Conservation (phyloP, 2,888 invertebrate species). For the Zygaena filipendulae region DNA sequence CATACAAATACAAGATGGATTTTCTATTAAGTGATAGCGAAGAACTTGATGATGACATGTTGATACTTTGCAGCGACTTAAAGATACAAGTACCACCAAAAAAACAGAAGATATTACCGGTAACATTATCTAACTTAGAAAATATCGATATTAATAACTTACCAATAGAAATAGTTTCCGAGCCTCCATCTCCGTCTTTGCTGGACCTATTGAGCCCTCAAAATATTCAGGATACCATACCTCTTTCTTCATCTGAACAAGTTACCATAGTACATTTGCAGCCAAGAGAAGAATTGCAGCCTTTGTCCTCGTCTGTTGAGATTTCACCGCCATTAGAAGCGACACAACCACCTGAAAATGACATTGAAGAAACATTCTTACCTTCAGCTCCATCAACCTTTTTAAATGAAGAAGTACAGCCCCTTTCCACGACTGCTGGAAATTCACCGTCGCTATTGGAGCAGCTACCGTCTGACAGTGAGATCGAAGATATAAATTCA, state of each 20-base stretch:
- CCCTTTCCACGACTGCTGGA: constrained; percentile 3
- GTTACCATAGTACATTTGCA: too few relatives aligned
- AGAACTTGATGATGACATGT: constrained; percentile 8
- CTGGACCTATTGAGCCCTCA: too few relatives aligned
- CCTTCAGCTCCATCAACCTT: too few relatives aligned
- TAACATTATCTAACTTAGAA: constrained; percentile 6
- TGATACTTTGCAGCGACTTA: constrained; percentile 6
- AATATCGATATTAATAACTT: constrained; percentile 8
- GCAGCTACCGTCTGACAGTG: constrained; percentile 7
- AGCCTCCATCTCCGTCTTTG: too few relatives aligned
- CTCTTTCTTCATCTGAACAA: too few relatives aligned
- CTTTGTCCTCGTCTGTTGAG: too few relatives aligned
- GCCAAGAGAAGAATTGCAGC: too few relatives aligned
- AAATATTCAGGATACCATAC: too few relatives aligned
- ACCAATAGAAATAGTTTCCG: constrained; percentile 8
- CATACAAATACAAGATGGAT: constrained; percentile 6
- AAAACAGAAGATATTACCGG: constrained; percentile 5
- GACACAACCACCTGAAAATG: too few relatives aligned
- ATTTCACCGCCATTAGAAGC: too few relatives aligned
- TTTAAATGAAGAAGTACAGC: too few relatives aligned
- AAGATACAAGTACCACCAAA: constrained; percentile 5
- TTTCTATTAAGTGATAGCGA: constrained; percentile 8
- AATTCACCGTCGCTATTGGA: constrained; percentile 4
- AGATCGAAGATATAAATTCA: constrained; percentile 10
- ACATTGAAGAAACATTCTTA: too few relatives aligned